Evolutionary conservation across 2,113 vertebrate species (phyloP).

Genomic region (Misgurnus mizolepis): DNA sequence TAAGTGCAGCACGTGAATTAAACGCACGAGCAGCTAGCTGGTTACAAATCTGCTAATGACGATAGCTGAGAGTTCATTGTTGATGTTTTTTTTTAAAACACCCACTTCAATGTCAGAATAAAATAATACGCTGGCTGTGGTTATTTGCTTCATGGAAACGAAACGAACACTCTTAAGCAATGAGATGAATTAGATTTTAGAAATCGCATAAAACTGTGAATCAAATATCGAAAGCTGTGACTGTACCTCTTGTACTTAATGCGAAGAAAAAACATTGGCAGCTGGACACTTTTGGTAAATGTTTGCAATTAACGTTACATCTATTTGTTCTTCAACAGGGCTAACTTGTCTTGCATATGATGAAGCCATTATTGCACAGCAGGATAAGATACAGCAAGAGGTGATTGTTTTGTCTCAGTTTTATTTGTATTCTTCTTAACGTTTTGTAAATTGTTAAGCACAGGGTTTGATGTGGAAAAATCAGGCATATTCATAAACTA

Average conservation of each 20-base stretch:
- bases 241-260: neutral
- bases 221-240: neutral
- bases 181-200: neutral
- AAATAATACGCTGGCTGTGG: neutral
- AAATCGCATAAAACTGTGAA: neutral
- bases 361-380: conserved; percentile 93
- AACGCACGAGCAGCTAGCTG: neutral
- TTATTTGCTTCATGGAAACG: neutral
- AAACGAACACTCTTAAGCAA: neutral
- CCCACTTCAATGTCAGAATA: neutral
- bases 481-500: no score
- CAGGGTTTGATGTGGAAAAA: neutral
- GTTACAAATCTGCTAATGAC: conserved; percentile 4
- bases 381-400: conserved; percentile 93
- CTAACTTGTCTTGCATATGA: conserved; percentile 90
- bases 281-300: neutral
- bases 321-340: conserved; percentile 64
- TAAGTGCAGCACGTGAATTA: neutral
- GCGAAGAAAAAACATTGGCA: no score
- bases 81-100: neutral
- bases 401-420: conserved; percentile 64
- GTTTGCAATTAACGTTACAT: neutral
- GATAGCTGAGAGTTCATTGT: neutral
- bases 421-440: neutral
- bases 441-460: neutral